phyloP scores from a whole-genome alignment of 37 sponge, comb jelly and placozoan species.

The Aplysina aerophoba region DNA sequence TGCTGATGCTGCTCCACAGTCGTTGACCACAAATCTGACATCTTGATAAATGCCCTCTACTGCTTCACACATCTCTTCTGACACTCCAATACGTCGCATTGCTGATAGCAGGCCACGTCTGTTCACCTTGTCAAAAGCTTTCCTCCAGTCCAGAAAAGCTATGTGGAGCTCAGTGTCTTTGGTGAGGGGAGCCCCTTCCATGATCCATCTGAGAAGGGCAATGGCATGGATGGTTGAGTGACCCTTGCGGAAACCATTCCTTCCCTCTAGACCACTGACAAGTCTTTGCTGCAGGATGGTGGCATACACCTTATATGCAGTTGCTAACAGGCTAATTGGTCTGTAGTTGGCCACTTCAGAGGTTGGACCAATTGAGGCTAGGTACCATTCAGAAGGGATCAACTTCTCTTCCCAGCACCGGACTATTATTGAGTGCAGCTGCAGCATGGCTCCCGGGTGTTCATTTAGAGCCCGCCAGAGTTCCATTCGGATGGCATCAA shows the following conservation, averaged over 20 bases:
- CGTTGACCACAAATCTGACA: not conserved
- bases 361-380: not conserved
- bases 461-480: not conserved
- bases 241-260: not conserved
- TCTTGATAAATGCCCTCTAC: too few species aligned
- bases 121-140: not conserved
- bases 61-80: too few species aligned
- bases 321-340: not conserved
- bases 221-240: not conserved
- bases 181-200: not conserved
- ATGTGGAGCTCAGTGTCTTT: too few species aligned
- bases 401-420: not conserved
- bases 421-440: not conserved
- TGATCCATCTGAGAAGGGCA: not conserved
- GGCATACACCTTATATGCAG: not conserved
- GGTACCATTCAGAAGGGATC: not conserved
- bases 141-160: constrained; percentile 8
- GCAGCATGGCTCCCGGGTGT: not conserved
- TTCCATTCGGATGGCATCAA: not conserved
- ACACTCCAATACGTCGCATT: not conserved
- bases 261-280: not conserved
- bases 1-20: constrained; percentile 5
- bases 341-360: too few species aligned
- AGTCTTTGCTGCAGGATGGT: constrained; percentile 3
- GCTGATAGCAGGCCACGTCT: constrained; percentile 4